Base-by-base conservation (phyloP, 2,113 vertebrate species). In the Ptilorrhoa leucosticta region DNA sequence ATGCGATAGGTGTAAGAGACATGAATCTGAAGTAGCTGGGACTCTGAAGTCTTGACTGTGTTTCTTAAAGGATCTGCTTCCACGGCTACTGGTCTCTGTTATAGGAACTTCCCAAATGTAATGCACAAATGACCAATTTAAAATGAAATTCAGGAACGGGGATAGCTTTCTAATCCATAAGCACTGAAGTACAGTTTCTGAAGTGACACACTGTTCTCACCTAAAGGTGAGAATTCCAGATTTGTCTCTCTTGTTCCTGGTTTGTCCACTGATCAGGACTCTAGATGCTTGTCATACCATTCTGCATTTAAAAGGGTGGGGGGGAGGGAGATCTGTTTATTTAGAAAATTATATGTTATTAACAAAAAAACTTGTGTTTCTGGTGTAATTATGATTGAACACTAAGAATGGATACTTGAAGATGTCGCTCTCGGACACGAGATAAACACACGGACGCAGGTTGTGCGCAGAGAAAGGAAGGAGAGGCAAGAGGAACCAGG, bases 241-340 rank as follows among this genome's bases (percentile, higher is more conserved):
- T 72, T 75, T 66, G 16, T 6, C 3, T 51, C 4, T 58, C 8
- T 28, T 57, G 5, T 19, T 71, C 56, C 3, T 61, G 7, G 4
- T 66, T 93, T 78, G 20, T 19, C 35, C 22, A 68, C 22, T 35
- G 13, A 33, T 63, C 24, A 63, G 3, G 26, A 40, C 3, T 51
- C 3, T 21, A 11, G 30, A 51, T 8, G 4, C 8, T 69, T 69
- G 18, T n/a, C 17, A 23, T 42, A 35, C 7, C 2, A 26, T n/a
- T 31, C 13, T n/a, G 2, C 10, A 31, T 48, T 64, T 58, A 44
- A 51, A 53, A 51, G 8, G 10, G 2, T 2, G 4, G 14, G 2
- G 14, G 5, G 4, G 3, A 24, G 6, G 4, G 15, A 13, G 0
- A 5, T 30, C 9, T 64, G 2, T 63, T 72, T 87, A 21, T 4